Evolutionary conservation across 1,140 invertebrate genomes (phyloP).

Genomic region (Drosophila busckii): DNA sequence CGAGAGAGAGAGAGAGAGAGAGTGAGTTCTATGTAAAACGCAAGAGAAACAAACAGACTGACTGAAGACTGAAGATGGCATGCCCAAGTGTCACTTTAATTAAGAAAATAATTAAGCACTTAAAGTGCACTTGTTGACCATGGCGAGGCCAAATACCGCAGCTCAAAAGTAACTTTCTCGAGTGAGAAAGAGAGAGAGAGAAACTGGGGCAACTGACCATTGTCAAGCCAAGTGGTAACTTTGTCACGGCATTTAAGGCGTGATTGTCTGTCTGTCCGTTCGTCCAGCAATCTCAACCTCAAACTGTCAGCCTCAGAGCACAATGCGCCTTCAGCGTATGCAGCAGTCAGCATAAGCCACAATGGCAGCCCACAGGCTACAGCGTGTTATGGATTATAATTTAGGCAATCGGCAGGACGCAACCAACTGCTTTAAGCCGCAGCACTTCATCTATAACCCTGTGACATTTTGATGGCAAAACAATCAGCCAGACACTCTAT

Average conservation of each 20-base stretch:
- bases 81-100: constrained; percentile 64
- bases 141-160: constrained; percentile 19
- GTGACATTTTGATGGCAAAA: constrained; percentile 5
- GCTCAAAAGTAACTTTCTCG: constrained; percentile 9
- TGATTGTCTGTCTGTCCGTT: too few species aligned
- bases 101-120: constrained; percentile 76
- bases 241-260: constrained; percentile 26
- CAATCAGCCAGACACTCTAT: neutral
- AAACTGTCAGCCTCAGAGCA: too few species aligned
- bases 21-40: neutral
- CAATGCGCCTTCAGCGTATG: too few species aligned
- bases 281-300: too few species aligned
- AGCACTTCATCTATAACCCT: too few species aligned
- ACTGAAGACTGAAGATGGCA: constrained; percentile 16
- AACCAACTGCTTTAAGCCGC: too few species aligned
- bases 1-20: neutral
- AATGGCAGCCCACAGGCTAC: too few species aligned
- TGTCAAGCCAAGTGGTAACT: constrained; percentile 11
- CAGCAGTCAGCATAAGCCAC: too few species aligned
- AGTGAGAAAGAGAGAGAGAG: neutral
- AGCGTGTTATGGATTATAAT: too few species aligned
- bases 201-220: neutral
- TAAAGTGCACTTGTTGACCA: constrained; percentile 59
- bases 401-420: too few species aligned
- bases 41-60: constrained; percentile 16